phyloP scores from a whole-genome alignment of 2,797 vertebrate genomes.

The Propithecus perrieri region DNA sequence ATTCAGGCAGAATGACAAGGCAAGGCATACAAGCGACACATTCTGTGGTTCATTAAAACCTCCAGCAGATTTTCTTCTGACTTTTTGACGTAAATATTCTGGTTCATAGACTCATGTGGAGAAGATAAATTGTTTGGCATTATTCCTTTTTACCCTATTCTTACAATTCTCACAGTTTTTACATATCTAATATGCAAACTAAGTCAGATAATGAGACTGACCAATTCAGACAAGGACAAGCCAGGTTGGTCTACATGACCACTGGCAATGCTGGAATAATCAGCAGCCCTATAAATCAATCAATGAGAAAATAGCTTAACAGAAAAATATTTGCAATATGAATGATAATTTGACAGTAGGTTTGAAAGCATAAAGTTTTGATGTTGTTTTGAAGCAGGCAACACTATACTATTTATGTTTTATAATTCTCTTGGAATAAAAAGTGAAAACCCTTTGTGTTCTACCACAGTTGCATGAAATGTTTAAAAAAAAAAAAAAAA shows the following conservation, averaged over 20 bases:
- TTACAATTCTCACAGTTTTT: neutral
- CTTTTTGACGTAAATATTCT: constrained; percentile 41
- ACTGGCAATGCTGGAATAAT: neutral
- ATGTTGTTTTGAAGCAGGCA: constrained; percentile 1
- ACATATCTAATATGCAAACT: neutral
- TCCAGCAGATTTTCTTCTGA: constrained; percentile 35
- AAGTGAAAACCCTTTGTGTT: constrained; percentile 33
- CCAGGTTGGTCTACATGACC: neutral
- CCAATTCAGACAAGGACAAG: neutral
- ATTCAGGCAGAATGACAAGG: neutral
- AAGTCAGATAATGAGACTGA: neutral
- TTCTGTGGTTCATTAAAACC: constrained; percentile 47
- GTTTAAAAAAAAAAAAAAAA: neutral
- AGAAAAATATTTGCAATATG: constrained; percentile 8
- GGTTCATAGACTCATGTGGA: constrained; percentile 12
- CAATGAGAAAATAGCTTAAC: neutral
- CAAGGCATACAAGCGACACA: neutral
- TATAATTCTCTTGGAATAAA: constrained; percentile 51
- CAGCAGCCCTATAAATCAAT: neutral
- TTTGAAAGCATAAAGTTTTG: neutral
- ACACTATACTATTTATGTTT: neutral
- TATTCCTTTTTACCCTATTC: neutral
- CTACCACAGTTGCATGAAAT: constrained; percentile 26
- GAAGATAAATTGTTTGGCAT: neutral
- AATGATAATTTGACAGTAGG: neutral